Evolutionary conservation across 2,113 vertebrate species (phyloP).

Genomic region (Galbula dea): DNA sequence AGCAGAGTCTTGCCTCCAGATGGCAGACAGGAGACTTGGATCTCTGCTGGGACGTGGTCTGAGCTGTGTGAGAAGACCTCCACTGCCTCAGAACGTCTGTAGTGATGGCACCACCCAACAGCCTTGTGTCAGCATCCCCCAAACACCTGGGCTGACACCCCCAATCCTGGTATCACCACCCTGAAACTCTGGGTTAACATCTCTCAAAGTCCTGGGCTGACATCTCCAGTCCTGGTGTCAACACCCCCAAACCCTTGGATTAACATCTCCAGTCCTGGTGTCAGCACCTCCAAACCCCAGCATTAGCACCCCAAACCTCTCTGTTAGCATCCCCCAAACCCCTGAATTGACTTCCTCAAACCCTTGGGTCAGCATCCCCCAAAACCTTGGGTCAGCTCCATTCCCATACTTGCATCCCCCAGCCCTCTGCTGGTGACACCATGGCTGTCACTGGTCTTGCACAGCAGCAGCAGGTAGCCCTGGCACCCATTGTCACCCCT

Average conservation of each 20-base stretch:
- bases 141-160: fast-evolving
- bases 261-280: neutral
- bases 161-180: neutral
- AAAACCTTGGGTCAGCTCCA: too few relatives aligned
- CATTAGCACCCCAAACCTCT: neutral
- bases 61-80: neutral
- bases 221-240: neutral
- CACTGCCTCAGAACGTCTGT: fast-evolving
- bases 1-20: neutral
- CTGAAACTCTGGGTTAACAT: fast-evolving
- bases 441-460: neutral
- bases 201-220: too few relatives aligned
- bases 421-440: neutral
- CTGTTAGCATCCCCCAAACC: neutral
- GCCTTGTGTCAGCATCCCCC: neutral
- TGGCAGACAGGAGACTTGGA: neutral
- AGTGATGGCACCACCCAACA: neutral
- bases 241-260: too few relatives aligned
- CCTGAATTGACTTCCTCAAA: too few relatives aligned
- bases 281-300: neutral
- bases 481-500: neutral
- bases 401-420: neutral
- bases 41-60: fast-evolving
- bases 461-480: neutral
- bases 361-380: too few relatives aligned